Percentiles rank a stretch among this genome's conserved stretches.
Evolutionary conservation across 2,797 vertebrate genomes (phyloP).

Genomic region (Pseudopleuronectes americanus): DNA sequence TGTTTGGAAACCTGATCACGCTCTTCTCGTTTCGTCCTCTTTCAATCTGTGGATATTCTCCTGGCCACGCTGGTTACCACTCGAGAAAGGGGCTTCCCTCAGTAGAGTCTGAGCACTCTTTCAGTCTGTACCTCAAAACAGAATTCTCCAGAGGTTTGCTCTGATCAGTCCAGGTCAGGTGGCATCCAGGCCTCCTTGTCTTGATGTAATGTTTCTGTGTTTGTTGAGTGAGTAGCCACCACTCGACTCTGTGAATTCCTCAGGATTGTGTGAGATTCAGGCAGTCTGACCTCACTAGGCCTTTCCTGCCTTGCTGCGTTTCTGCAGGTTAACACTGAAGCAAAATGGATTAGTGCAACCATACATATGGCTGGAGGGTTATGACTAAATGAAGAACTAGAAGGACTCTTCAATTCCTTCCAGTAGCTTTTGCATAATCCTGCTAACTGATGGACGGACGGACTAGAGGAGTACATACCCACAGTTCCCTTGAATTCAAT

Average conservation of each 20-base stretch:
- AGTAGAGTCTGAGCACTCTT: slow-evolving; percentile 8
- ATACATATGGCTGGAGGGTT: background rate
- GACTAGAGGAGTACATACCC: too few relatives aligned
- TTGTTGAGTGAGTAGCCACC: slow-evolving; percentile 17
- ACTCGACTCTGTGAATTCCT: slow-evolving; percentile 53
- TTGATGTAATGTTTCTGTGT: slow-evolving; percentile 15
- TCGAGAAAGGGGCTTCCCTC: slow-evolving; percentile 55
- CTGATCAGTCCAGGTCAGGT: slow-evolving; percentile 44
- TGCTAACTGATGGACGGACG: too few relatives aligned
- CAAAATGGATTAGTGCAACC: slow-evolving; percentile 1
- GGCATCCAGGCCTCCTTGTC: slow-evolving; percentile 3
- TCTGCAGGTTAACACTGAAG: slow-evolving; percentile 28
- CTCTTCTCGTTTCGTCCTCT: slow-evolving; percentile 8
- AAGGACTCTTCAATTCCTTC: too few relatives aligned
- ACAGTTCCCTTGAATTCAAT: too few relatives aligned
- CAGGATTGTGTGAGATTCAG: slow-evolving; percentile 61
- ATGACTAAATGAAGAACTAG: background rate
- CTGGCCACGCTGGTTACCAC: slow-evolving; percentile 7
- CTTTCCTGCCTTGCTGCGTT: slow-evolving; percentile 9
- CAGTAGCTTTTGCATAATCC: too few relatives aligned
- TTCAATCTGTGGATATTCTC: slow-evolving; percentile 39
- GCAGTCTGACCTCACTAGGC: slow-evolving; percentile 37
- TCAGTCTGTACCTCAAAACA: slow-evolving; percentile 39
- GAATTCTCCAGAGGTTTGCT: slow-evolving; percentile 34
- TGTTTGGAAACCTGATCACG: slow-evolving; percentile 63